Percentiles rank a stretch among this genome's conserved stretches.
These are phyloP conservation scores for Yasuhikotakia modesta DNA, from an alignment of 2,797 vertebrate species.

Conservation along the genomic window DNA sequence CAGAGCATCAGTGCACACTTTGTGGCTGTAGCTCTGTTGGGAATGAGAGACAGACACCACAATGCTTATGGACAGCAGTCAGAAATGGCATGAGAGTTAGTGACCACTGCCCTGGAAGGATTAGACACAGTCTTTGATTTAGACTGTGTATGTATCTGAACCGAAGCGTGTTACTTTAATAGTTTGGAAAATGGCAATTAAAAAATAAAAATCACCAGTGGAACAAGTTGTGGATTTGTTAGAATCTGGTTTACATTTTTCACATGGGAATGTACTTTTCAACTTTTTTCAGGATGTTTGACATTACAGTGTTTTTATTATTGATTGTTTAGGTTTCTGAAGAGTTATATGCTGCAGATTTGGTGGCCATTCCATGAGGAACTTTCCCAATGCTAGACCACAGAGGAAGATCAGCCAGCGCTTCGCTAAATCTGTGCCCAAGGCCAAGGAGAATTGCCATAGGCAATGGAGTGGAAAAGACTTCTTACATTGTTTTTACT, in stretches of 20 bases:
- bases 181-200: constrained; percentile 13
- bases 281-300: background rate
- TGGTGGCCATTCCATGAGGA: constrained; percentile 38
- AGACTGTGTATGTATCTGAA: constrained; percentile 20
- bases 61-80: background rate
- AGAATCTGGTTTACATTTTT: constrained; percentile 21
- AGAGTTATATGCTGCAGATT: constrained; percentile 18
- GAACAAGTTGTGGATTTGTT: constrained; percentile 13
- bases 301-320: background rate
- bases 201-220: background rate
- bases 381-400: constrained; percentile 33
- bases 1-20: constrained; percentile 10
- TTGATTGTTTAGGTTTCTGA: constrained; percentile 17
- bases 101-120: constrained; percentile 2
- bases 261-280: background rate
- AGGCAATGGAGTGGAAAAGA: constrained; percentile 54
- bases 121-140: constrained; percentile 31
- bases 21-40: background rate
- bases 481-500: too few species aligned
- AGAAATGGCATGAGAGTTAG: background rate
- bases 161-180: constrained; percentile 7
- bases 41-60: background rate
- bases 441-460: constrained; percentile 32
- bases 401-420: constrained; percentile 46
- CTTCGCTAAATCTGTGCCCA: constrained; percentile 35